A percentile compares a stretch with the other conserved stretches of the same genome.
Conservation (phyloP, 2,797 vertebrate species). For the Oreortyx pictus region DNA sequence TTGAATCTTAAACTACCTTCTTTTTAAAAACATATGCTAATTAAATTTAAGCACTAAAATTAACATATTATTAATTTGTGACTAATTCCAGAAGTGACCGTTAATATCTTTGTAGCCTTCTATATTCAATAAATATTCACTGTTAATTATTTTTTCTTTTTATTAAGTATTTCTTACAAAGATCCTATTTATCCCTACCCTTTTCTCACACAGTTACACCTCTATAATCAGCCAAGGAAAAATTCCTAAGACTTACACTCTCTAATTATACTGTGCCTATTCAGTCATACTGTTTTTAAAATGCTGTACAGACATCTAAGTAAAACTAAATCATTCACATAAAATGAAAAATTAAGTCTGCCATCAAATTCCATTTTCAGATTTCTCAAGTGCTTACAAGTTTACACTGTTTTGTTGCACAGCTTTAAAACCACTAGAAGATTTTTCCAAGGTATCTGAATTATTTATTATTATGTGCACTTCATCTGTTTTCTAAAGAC, state of each 20-base stretch:
- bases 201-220: neutral
- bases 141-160: fast-evolving
- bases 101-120: neutral
- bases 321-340: neutral
- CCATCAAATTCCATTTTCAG: neutral
- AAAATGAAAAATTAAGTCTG: neutral
- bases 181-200: neutral
- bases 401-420: neutral
- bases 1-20: neutral
- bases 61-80: neutral
- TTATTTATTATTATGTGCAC: neutral
- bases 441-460: neutral
- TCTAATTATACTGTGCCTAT: neutral
- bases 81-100: neutral
- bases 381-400: neutral
- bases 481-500: neutral
- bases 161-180: neutral
- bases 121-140: neutral
- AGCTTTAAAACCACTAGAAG: fast-evolving
- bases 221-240: neutral
- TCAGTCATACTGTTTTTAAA: neutral
- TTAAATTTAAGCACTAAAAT: neutral
- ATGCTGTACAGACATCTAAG: neutral
- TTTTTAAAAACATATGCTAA: neutral
- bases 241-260: neutral